Evolutionary conservation across 2,113 vertebrate species (phyloP).

Genomic region (Tricholaema leucomelas): DNA sequence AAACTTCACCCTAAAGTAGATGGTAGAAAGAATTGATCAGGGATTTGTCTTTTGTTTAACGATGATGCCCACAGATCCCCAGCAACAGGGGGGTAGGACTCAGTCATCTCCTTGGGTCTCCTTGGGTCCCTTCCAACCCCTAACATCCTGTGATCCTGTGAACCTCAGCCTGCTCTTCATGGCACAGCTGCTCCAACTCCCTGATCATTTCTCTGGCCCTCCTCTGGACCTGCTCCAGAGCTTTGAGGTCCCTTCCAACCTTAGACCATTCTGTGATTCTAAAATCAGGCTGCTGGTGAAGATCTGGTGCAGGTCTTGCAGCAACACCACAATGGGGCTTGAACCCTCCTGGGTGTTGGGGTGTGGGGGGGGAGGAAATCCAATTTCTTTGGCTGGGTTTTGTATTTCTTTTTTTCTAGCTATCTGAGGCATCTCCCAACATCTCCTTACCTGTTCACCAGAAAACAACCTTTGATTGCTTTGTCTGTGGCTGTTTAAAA

Average conservation of each 20-base stretch:
- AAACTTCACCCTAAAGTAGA: not conserved
- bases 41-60: not conserved
- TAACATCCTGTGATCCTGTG: too few relatives aligned
- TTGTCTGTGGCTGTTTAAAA: not conserved
- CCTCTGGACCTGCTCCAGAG: too few relatives aligned
- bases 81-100: too few relatives aligned
- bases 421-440: not conserved
- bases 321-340: not conserved
- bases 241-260: too few relatives aligned
- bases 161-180: too few relatives aligned
- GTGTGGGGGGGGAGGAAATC: not conserved
- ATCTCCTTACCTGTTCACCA: not conserved
- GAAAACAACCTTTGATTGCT: not conserved
- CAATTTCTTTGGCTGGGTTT: not conserved
- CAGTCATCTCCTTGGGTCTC: too few relatives aligned
- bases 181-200: too few relatives aligned
- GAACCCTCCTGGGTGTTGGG: rapidly evolving
- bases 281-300: not conserved
- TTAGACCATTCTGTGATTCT: too few relatives aligned
- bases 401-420: not conserved
- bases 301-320: not conserved
- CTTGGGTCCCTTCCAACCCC: too few relatives aligned
- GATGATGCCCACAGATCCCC: not conserved
- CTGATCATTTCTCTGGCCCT: too few relatives aligned
- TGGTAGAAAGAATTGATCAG: not conserved